phyloP scores from a whole-genome alignment of 1,140 invertebrate genomes.

The Solenopsis fugax region DNA sequence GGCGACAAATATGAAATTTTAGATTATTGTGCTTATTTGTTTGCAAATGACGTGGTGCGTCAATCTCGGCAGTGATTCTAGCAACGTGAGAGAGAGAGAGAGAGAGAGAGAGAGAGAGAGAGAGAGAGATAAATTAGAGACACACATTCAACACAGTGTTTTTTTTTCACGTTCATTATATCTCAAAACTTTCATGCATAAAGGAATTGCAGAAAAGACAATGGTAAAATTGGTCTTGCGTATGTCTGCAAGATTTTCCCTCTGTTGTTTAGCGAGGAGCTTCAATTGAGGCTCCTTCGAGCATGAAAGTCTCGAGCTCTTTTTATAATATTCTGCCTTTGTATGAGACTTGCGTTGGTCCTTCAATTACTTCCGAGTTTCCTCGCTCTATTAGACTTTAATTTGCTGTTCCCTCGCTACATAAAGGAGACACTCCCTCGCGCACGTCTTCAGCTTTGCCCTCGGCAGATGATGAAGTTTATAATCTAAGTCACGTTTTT shows the following conservation, averaged over 20 bases:
- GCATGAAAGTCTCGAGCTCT: constrained; percentile 32
- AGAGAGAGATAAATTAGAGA: constrained; percentile 8
- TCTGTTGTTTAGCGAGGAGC: constrained; percentile 45
- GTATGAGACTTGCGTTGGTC: constrained; percentile 37
- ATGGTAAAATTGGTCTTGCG: constrained; percentile 24
- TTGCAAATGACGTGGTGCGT: background rate
- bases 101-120: too few species aligned
- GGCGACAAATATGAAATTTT: background rate
- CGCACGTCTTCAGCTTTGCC: constrained; percentile 10
- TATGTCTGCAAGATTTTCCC: constrained; percentile 36
- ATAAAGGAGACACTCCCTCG: constrained; percentile 49
- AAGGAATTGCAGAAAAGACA: constrained; percentile 14
- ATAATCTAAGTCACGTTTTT: constrained; percentile 55
- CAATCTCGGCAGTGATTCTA: background rate
- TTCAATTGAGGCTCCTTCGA: constrained; percentile 48
- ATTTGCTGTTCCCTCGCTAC: constrained; percentile 64
- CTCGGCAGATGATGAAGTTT: constrained; percentile 33
- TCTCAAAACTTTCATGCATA: constrained; percentile 4
- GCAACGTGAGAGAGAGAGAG: background rate
- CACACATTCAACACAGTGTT: background rate
- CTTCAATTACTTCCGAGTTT: constrained; percentile 70
- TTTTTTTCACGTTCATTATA: constrained; percentile 33
- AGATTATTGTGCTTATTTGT: background rate
- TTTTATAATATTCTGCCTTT: constrained; percentile 73
- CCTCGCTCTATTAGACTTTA: constrained; percentile 72